Evolutionary conservation across 2,113 vertebrate species (phyloP), one percentile per base, ranked within the genome.

Genomic region (Miniopterus natalensis): DNA sequence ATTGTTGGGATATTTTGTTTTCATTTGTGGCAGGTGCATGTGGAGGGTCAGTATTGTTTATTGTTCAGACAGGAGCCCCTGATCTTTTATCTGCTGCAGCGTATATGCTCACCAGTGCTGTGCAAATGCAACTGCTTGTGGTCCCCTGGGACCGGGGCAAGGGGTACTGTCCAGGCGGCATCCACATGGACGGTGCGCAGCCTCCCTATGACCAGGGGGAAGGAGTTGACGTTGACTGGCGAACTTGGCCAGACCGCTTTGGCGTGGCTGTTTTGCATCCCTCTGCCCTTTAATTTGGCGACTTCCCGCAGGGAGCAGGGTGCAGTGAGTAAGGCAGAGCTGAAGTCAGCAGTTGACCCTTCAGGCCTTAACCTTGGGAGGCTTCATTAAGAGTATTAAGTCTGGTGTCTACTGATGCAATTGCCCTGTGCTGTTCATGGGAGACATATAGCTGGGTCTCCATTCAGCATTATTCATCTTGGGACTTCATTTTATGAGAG

Each of bases 201-300:
- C 8, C 10, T 51, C 23, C 40, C 21, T 29, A 0, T 25, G 5
- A 40, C 21, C 61, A 81, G 51, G 79, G 11, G 25, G 29, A 42
- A 40, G 70, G 55, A 71, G 57, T 11, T 77, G 57, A 36, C 74
- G 36, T 80, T 88, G 70, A 42, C 51, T 27, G 31, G 31, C 84
- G 90, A 92, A 63, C 17, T 49, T 55, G 73, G 61, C 9, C 45
- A 80, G 73, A 42, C 59, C 77, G 51, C 83, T 95, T 95, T 95
- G 95, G 95, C 0, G 31, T 80, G 91, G 66, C 36, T 85, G 66
- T 90, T 97, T 79, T 88, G 77, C 31, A 63, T 71, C 45, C 70
- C 12, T 96, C 47, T 88, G 85, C 70, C 88, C 77, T 92, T 96
- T 89, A 95, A 57, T 78, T 80, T 88, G 42, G 27, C 53, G 77